A percentile compares a stretch with the other conserved stretches of the same genome.
Evolutionary conservation across 2,888 invertebrate species (phyloP).

Genomic region (Drosophila neonasuta): DNA sequence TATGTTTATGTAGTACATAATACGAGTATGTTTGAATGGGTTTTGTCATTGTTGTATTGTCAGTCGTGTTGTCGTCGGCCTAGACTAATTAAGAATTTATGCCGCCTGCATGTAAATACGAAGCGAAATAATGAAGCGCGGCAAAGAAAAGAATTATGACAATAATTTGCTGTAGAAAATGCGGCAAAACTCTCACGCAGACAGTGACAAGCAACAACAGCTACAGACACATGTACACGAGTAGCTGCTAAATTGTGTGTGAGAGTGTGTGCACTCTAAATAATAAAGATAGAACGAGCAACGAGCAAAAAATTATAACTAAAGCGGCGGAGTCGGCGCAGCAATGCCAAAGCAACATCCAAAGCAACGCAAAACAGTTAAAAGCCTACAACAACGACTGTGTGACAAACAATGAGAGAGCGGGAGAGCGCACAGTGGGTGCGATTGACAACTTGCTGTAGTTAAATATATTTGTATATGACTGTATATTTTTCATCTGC

Average conservation of each 20-base stretch:
- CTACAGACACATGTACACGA: conserved; percentile 15
- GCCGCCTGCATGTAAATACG: conserved; percentile 60
- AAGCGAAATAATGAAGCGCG: conserved; percentile 44
- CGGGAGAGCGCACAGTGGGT: conserved; percentile 36
- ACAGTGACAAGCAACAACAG: conserved; percentile 31
- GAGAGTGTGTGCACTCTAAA: conserved; percentile 59
- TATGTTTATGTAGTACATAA: background rate
- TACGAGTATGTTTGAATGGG: background rate
- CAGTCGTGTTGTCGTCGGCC: conserved; percentile 38
- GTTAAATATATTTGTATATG: background rate
- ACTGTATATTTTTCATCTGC: background rate
- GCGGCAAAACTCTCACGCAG: conserved; percentile 50
- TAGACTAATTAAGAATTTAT: conserved; percentile 74
- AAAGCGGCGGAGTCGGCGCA: conserved; percentile 49
- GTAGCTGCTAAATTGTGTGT: conserved; percentile 40
- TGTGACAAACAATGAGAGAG: conserved; percentile 37
- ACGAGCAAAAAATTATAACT: conserved; percentile 57
- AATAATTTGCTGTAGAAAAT: conserved; percentile 72
- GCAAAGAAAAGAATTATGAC: conserved; percentile 58
- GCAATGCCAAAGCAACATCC: conserved; percentile 34
- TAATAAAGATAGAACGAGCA: conserved; percentile 37
- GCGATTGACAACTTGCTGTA: background rate
- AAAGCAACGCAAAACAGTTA: conserved; percentile 65
- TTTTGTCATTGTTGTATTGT: conserved; percentile 34
- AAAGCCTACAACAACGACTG: conserved; percentile 38